Conservation (phyloP, 2,888 invertebrate genomes). For the Lampropteryx suffumata region DNA sequence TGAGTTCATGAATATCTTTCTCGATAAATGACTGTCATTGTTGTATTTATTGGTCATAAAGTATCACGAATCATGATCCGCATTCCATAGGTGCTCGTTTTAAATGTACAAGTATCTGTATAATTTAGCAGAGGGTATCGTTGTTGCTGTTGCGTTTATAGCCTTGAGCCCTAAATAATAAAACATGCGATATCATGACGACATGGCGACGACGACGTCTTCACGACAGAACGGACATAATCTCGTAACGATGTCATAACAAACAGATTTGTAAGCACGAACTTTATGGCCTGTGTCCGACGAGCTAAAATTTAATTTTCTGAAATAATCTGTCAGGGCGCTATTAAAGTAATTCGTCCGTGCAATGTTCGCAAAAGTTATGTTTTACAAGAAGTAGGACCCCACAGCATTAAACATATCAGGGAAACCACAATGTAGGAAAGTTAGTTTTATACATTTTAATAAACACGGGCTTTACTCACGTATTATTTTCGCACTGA, state of each 20-base stretch:
- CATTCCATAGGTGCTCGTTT: slow-evolving; percentile 56
- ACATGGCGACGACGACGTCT: slow-evolving; percentile 74
- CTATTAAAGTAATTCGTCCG: slow-evolving; percentile 79
- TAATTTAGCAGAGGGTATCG: slow-evolving; percentile 53
- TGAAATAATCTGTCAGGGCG: slow-evolving; percentile 79
- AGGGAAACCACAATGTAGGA: too few species aligned
- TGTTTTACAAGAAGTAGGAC: slow-evolving; percentile 55
- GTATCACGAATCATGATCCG: slow-evolving; percentile 54
- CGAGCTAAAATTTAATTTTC: slow-evolving; percentile 82
- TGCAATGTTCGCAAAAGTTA: slow-evolving; percentile 56
- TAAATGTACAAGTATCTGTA: slow-evolving; percentile 65
- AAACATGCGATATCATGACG: slow-evolving; percentile 72
- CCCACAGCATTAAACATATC: too few species aligned
- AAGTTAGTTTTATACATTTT: not conserved
- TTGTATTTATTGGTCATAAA: slow-evolving; percentile 68
- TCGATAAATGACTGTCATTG: slow-evolving; percentile 56
- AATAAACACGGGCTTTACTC: too few species aligned
- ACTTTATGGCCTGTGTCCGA: slow-evolving; percentile 82
- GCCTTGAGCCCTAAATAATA: slow-evolving; percentile 73
- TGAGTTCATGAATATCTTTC: slow-evolving; percentile 58
- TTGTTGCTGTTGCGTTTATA: slow-evolving; percentile 54
- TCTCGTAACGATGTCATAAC: slow-evolving; percentile 82
- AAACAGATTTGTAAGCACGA: slow-evolving; percentile 82
- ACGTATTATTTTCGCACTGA: too few species aligned
- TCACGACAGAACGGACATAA: slow-evolving; percentile 78